Conservation (phyloP, 1,140 invertebrate genomes). For the Aplysia californica region DNA sequence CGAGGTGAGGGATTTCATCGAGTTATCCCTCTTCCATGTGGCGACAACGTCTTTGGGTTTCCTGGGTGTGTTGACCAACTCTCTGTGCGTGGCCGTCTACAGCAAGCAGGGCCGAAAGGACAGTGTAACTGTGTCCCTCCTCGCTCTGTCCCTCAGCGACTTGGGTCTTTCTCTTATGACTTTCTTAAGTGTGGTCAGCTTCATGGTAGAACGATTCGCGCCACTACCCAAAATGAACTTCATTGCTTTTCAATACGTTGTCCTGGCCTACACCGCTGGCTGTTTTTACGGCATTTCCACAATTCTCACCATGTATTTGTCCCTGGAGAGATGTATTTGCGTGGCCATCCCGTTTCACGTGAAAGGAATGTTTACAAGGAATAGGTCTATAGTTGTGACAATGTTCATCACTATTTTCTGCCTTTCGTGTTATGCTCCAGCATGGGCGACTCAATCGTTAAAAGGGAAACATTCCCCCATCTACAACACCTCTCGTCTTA, state of each 20-base stretch:
- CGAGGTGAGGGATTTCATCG: too few relatives aligned
- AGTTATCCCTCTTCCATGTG: too few relatives aligned
- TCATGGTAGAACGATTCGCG: neutral
- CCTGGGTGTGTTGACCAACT: too few relatives aligned
- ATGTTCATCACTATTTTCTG: neutral
- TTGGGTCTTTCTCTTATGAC: neutral
- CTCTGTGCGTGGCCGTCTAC: slow-evolving; percentile 6
- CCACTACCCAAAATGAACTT: neutral
- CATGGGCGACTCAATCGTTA: slow-evolving; percentile 9
- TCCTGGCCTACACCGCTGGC: slow-evolving; percentile 4
- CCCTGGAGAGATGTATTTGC: slow-evolving; percentile 11
- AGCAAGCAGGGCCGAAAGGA: neutral
- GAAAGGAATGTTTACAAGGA: slow-evolving; percentile 5
- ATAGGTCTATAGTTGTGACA: neutral
- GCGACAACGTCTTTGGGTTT: too few relatives aligned
- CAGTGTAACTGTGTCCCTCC: neutral
- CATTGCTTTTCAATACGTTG: slow-evolving; percentile 6
- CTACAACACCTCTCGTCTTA: neutral
- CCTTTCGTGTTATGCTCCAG: neutral
- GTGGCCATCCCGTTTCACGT: slow-evolving; percentile 8
- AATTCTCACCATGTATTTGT: neutral
- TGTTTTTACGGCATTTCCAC: slow-evolving; percentile 1
- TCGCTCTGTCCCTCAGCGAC: slow-evolving; percentile 2
- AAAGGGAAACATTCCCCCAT: neutral
- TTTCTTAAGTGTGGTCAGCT: neutral